Conservation (phyloP, 2,797 vertebrate genomes). For the Hydrocynus forskahlii region DNA sequence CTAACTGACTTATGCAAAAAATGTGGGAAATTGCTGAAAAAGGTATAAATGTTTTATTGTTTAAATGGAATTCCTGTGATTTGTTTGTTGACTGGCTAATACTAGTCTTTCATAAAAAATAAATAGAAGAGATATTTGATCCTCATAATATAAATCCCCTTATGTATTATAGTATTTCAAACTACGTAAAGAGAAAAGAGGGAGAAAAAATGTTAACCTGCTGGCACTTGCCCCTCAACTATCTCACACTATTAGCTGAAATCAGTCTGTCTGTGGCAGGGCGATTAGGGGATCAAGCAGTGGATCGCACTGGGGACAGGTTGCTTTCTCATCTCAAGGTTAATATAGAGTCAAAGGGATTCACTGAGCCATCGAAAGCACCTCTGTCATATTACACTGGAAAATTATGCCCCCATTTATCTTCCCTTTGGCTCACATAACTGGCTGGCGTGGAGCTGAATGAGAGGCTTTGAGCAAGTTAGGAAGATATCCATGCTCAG, state of each 20-base stretch:
- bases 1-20: neutral
- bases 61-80: neutral
- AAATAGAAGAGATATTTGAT: too few species aligned
- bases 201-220: neutral
- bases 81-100: neutral
- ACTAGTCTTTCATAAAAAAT: neutral
- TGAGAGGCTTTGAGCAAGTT: neutral
- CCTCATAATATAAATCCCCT: too few species aligned
- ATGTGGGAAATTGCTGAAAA: neutral
- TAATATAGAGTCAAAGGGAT: conserved; percentile 49
- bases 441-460: conserved; percentile 22
- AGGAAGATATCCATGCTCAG: conserved; percentile 13
- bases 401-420: conserved; percentile 35
- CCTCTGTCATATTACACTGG: conserved; percentile 36
- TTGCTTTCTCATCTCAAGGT: conserved; percentile 54
- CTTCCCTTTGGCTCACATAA: conserved; percentile 30
- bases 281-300: conserved; percentile 43
- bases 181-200: too few species aligned
- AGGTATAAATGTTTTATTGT: too few species aligned
- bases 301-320: conserved; percentile 19
- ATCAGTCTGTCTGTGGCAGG: conserved; percentile 28
- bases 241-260: conserved; percentile 25
- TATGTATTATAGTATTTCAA: neutral
- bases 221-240: conserved; percentile 5
- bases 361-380: conserved; percentile 34